Evolutionary conservation across 2,113 vertebrate genomes (phyloP), one percentile per base, ranked within the genome.

Genomic region (Oreochromis spilurus): DNA sequence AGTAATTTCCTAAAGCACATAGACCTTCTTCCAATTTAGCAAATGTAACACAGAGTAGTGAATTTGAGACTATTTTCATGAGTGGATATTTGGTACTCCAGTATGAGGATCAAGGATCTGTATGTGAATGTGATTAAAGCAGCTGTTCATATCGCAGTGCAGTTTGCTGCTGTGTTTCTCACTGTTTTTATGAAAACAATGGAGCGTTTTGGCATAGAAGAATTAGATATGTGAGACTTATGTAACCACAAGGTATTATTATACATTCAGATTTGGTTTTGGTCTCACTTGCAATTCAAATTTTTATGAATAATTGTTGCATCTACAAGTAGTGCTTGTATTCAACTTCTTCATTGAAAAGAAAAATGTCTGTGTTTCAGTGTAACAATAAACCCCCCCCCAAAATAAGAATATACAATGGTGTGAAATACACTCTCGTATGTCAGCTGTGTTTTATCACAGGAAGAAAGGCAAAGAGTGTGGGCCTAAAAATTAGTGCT

Each of bases 371-470:
- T 24, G 11, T 24, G 11, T 55, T 21, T 24, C 55, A 65, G 31
- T 38, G 10, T 65, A 38, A 38, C 60, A 65, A 21, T n/a, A 13
- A 65, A 65, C 1, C 0, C 1, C 2, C 17, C 9, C 9, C 5
- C 3, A 38, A 65, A 65, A 65, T 12, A 65, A 65, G 31, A 38
- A 38, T 65, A n/a, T 65, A n/a, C 2, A 65, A 38, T 65, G 34
- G 19, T 65, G 34, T 65, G 34, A 34, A 38, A 38, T 65, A 38
- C 34, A 65, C 60, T 38, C 17, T 65, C 10, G 2, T 65, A 36
- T n/a, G 16, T 34, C 5, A 62, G 58, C 29, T 10, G 58, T 62
- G 58, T 62, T 45, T 45, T 45, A 14, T 45, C 5, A 45, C 2
- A 1, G 43, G 12, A 45, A 45, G 12, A 45, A 45, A 45, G 43